phyloP scores from a whole-genome alignment of 2,113 vertebrate genomes.

The Corvus hawaiiensis region DNA sequence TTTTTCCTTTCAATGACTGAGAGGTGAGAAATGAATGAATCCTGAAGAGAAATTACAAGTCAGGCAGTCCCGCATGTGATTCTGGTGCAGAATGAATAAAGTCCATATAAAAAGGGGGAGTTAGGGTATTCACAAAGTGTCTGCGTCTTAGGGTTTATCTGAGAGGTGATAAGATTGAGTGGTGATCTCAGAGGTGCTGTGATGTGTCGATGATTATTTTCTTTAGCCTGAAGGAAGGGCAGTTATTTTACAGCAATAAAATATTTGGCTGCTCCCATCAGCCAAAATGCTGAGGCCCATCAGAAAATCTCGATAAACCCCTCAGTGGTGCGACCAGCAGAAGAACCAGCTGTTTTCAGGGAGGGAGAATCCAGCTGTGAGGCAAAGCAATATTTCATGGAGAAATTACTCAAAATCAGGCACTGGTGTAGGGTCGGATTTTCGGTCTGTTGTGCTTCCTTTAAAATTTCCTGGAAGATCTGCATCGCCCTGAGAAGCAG shows the following conservation, averaged over 20 bases:
- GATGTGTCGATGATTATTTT: not conserved
- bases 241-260: not conserved
- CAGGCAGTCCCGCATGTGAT: not conserved
- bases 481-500: not conserved
- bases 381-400: not conserved
- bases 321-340: not conserved
- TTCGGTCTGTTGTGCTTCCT: not conserved
- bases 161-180: not conserved
- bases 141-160: not conserved
- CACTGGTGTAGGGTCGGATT: fast-evolving
- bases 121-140: not conserved
- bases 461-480: not conserved
- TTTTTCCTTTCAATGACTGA: not conserved
- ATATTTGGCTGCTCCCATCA: not conserved
- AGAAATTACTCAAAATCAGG: not conserved
- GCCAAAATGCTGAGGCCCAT: not conserved
- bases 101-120: not conserved
- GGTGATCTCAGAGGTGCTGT: not conserved
- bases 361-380: not conserved
- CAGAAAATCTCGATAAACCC: fast-evolving
- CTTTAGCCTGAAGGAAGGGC: not conserved
- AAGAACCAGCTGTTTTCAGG: not conserved
- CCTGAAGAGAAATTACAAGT: not conserved
- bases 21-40: not conserved
- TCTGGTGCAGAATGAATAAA: not conserved